Base-by-base conservation (phyloP, 2,888 invertebrate genomes). In the Acleris sparsana region DNA sequence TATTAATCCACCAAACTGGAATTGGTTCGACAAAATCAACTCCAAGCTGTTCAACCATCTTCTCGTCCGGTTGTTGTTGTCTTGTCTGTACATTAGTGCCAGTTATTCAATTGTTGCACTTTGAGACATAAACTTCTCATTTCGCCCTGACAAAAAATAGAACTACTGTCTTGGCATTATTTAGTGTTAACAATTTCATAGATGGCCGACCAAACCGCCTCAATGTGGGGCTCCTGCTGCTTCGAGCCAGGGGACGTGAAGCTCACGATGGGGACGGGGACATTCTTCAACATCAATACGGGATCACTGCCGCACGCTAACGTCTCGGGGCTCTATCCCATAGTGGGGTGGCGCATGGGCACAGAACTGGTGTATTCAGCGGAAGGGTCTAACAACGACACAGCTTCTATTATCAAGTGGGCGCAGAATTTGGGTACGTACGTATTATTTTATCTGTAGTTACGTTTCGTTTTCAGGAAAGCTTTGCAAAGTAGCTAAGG, bases 261-360 rank as follows among this genome's bases (percentile, higher is more conserved):
- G 82, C 90, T 98, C 2, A 98, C 98, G 0, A 94, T 99, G 91
- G 98, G 98, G 0, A 99, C 98, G 0, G 99, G 99, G 0, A 96
- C 97, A 0, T 99, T 99, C 87, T 88, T 98, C 52, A 95, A 98
- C 82, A 94, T 98, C 44, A 96, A 97, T 80, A 97, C 98, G 0
- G 97, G 96, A 0, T 71, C 78, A 0, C 82, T 92, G 69, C 96
- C 98, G 0, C 96, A 97, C 79, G 96, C 97, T 0, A 97, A 97
- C 55, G 88, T 97, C 5, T 94, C 95, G 61, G 98, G 98, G 0
- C 93, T 98, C 46, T 98, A 98, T 88, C 99, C 99, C 0, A 88
- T 99, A 25, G 96, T 99, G 44, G 99, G 96, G 0, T 99, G 99
- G 99, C 74, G 83, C 53, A 69, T 90, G n/a, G 88, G 87, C 0